Conservation (phyloP, 35 echinoderm and acorn worm genomes). For the Eucidaris tribuloides region DNA sequence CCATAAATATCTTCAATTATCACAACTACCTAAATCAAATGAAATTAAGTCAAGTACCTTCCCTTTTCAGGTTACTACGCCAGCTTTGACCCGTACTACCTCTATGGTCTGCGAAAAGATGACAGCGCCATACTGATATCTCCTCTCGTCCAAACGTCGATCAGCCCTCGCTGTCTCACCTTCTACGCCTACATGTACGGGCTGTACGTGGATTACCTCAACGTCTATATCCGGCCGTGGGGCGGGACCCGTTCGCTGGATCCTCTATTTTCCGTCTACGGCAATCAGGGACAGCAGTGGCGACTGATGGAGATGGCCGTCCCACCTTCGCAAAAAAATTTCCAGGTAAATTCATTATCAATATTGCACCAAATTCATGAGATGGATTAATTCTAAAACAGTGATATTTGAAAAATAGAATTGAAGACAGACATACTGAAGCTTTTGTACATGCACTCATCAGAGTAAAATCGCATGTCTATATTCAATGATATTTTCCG, state of each 20-base stretch:
- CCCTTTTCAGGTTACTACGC: neutral
- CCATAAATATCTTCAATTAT: no score
- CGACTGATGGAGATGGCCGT: neutral
- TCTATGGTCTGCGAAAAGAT: neutral
- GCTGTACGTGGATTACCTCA: neutral
- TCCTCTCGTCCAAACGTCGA: neutral
- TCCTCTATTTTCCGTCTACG: neutral
- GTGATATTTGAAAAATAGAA: no score
- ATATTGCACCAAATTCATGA: no score
- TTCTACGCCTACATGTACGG: slow-evolving; percentile 27
- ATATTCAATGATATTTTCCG: no score
- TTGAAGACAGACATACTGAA: no score
- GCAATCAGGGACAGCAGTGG: neutral
- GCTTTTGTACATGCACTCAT: no score
- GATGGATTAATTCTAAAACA: no score
- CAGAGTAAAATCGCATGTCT: no score
- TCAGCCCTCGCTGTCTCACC: neutral
- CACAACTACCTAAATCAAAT: no score
- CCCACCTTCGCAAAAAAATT: neutral
- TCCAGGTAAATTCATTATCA: slow-evolving; percentile 10
- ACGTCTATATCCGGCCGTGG: neutral
- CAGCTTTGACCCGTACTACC: neutral
- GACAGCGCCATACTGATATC: neutral
- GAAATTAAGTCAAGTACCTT: no score
- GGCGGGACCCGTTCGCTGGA: neutral